Evolutionary conservation across 1,140 invertebrate genomes (phyloP), one percentile per base, ranked within the genome.

Genomic region (Rhynchophorus ferrugineus): DNA sequence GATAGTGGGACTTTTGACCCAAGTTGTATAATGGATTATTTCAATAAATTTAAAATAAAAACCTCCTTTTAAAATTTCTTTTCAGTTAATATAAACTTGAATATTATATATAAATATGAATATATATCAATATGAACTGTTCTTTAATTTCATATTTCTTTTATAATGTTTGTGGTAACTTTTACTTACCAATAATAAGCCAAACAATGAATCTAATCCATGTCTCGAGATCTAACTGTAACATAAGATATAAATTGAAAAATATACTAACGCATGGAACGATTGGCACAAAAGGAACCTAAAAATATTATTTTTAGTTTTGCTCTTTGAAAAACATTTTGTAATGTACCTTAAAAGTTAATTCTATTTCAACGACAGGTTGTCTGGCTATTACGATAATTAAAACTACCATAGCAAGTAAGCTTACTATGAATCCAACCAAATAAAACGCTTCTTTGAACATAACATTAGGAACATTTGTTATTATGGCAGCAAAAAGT

Each of bases 181-280:
- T n/a, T 29, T 29, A 29, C 71, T 71, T 53, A 80, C 82, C 82
- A 19, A 81, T 71, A 2, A 68, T 68, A 64, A 91, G 79, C 88
- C 89, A 91, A 19, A 89, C 77, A 19, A 67, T 75, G 61, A 91
- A 85, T 37, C 87, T 73, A 18, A 89, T 70, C 89, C 89, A 91
- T 0, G 88, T 91, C 38, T 78, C 69, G 14, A 72, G 65, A 61
- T 84, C 81, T 18, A 91, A 73, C 59, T 84, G 83, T 45, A 87
- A 68, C 85, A 90, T 90, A 6, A 91, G 72, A 61, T 85, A 85
- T 44, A 88, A 78, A 69, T 91, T 91, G 54, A 87, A 79, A 20
- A 88, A 73, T 55, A 90, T 83, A 61, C 84, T 88, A 8, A 87
- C 53, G 2, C 79, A 78, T 0, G 88, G 87, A 47, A 91, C 63